Evolutionary conservation across 92 coral and sea anemone genomes (phyloP).

Genomic region (Epizoanthus ramosus): DNA sequence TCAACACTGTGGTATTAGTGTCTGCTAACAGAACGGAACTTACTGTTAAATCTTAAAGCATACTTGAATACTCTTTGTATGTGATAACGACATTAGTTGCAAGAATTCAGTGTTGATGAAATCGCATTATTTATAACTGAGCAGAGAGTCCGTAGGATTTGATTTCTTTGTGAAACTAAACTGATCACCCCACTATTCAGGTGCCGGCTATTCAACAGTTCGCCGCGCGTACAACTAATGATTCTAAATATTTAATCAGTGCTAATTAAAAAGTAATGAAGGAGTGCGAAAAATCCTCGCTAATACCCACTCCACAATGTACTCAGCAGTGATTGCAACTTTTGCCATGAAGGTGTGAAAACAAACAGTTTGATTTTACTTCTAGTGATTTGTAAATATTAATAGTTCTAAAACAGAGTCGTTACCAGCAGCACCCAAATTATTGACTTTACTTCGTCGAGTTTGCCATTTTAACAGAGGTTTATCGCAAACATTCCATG

Average conservation of each 20-base stretch:
- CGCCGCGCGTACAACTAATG: background rate
- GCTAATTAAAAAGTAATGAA: slow-evolving; percentile 15
- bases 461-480: slow-evolving; percentile 2
- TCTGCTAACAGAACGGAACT: background rate
- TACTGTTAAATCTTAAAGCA: background rate
- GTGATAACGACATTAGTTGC: background rate
- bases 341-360: slow-evolving; percentile 9
- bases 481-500: background rate
- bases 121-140: background rate
- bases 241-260: slow-evolving; percentile 10
- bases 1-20: background rate
- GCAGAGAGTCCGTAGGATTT: background rate
- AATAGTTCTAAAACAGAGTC: background rate
- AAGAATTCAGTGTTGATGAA: background rate
- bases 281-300: slow-evolving; percentile 2
- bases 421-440: background rate
- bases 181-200: background rate
- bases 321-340: slow-evolving; percentile 23
- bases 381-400: background rate
- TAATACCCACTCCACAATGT: background rate
- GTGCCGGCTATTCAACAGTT: background rate
- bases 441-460: background rate
- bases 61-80: too few relatives aligned
- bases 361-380: background rate
- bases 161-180: background rate